These are phyloP conservation scores for Enteromius argenteus DNA, from an alignment of 2,797 vertebrate genomes.

Conservation along the genomic window DNA sequence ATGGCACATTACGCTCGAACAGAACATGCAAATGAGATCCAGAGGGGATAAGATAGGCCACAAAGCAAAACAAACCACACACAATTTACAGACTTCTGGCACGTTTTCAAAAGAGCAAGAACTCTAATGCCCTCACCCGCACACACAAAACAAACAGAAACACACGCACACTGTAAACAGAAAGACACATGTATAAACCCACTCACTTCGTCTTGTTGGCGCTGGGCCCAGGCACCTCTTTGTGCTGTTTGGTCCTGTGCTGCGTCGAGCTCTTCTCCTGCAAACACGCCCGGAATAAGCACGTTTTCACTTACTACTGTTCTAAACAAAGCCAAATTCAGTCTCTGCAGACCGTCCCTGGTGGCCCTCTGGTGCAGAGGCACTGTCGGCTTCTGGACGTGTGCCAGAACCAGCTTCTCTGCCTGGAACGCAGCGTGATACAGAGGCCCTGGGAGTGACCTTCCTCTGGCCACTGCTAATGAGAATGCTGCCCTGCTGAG, in stretches of 20 bases:
- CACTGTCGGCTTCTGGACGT: constrained; percentile 14
- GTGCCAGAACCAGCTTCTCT: constrained; percentile 19
- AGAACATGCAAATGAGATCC: constrained; percentile 24
- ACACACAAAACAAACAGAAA: constrained; percentile 41
- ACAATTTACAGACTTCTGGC: constrained; percentile 20
- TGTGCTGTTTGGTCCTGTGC: constrained; percentile 79
- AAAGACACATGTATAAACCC: constrained; percentile 23
- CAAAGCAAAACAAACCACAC: constrained; percentile 23
- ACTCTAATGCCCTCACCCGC: constrained; percentile 22
- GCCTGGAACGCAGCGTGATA: constrained; percentile 17
- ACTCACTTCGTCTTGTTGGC: constrained; percentile 79
- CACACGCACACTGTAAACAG: constrained; percentile 28
- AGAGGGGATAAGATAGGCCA: neutral
- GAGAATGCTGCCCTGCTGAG: constrained; percentile 33
- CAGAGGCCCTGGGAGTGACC: constrained; percentile 38
- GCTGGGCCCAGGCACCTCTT: constrained; percentile 76
- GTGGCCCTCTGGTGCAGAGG: neutral
- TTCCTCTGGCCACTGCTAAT: constrained; percentile 39
- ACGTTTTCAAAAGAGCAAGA: constrained; percentile 20
- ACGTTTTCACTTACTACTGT: constrained; percentile 16
- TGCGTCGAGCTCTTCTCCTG: constrained; percentile 95
- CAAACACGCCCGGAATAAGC: constrained; percentile 66
- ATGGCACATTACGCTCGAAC: neutral
- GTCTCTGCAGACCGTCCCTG: neutral
- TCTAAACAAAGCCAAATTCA: constrained; percentile 36